Conservation (phyloP, 2,113 vertebrate species). For the Ailurus styani region DNA sequence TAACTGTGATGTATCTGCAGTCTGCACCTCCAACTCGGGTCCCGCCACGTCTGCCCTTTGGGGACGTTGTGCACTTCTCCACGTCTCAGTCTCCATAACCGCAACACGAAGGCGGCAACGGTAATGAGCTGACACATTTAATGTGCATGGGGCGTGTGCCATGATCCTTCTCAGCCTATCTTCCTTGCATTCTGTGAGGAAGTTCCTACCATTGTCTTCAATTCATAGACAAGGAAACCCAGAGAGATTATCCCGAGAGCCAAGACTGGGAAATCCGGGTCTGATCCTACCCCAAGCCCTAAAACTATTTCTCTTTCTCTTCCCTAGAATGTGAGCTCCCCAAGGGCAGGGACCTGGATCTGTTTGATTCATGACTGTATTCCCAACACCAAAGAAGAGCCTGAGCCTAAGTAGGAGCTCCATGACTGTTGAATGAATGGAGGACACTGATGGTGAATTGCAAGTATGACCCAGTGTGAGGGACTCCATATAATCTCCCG, state of each 20-base stretch:
- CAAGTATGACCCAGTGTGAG: neutral
- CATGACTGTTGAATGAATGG: too few species aligned
- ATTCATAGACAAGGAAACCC: neutral
- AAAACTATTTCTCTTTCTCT: neutral
- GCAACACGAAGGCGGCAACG: fast-evolving
- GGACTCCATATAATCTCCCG: fast-evolving
- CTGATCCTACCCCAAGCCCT: fast-evolving
- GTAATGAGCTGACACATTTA: fast-evolving
- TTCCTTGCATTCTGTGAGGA: neutral
- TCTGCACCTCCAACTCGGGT: neutral
- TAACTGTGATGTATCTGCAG: fast-evolving
- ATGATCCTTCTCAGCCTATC: neutral
- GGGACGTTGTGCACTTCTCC: neutral
- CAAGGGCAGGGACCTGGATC: too few species aligned
- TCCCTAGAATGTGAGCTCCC: neutral
- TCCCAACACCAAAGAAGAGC: neutral
- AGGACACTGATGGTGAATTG: fast-evolving
- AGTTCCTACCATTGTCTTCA: fast-evolving
- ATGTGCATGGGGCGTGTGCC: fast-evolving
- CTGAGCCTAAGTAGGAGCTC: fast-evolving
- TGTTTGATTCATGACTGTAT: neutral
- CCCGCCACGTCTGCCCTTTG: fast-evolving
- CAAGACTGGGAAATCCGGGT: neutral
- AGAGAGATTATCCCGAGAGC: neutral
- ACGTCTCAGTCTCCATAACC: neutral